phyloP scores from a whole-genome alignment of 2,888 invertebrate species.

The Portevinia maculata region DNA sequence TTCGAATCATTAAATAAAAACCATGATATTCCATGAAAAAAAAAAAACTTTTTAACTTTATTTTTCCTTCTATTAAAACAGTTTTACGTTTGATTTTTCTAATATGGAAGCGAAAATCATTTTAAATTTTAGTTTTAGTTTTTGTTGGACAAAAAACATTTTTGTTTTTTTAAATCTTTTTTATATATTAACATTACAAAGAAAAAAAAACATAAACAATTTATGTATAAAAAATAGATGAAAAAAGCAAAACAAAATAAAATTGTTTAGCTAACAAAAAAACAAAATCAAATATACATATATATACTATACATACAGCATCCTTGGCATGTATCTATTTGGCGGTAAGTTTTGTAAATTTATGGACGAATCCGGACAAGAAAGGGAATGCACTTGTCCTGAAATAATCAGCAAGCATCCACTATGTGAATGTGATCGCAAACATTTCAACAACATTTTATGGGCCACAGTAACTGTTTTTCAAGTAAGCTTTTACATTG shows the following conservation, averaged over 20 bases:
- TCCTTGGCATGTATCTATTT: constrained; percentile 99
- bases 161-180: constrained; percentile 39
- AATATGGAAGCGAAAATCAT: constrained; percentile 5
- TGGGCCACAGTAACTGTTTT: constrained; percentile 99
- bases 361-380: constrained; percentile 91
- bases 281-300: constrained; percentile 73
- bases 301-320: constrained; percentile 86
- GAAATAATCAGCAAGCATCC: constrained; percentile 95
- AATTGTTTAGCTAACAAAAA: constrained; percentile 54
- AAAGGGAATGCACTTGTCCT: constrained; percentile 96
- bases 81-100: constrained; percentile 16
- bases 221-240: constrained; percentile 53
- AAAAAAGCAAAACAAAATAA: constrained; percentile 49
- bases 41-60: background rate
- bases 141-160: constrained; percentile 53
- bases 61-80: constrained; percentile 5
- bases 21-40: constrained; percentile 12
- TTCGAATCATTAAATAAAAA: constrained; percentile 29
- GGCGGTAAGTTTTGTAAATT: constrained; percentile 99
- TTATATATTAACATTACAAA: constrained; percentile 62
- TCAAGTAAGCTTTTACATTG: constrained; percentile 88
- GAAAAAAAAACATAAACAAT: constrained; percentile 72
- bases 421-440: constrained; percentile 97
- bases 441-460: constrained; percentile 99
- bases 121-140: constrained; percentile 11